Percentiles rank a stretch among this genome's conserved stretches.
phyloP scores from a whole-genome alignment of 1,140 invertebrate species.

The Pectinophora gossypiella region DNA sequence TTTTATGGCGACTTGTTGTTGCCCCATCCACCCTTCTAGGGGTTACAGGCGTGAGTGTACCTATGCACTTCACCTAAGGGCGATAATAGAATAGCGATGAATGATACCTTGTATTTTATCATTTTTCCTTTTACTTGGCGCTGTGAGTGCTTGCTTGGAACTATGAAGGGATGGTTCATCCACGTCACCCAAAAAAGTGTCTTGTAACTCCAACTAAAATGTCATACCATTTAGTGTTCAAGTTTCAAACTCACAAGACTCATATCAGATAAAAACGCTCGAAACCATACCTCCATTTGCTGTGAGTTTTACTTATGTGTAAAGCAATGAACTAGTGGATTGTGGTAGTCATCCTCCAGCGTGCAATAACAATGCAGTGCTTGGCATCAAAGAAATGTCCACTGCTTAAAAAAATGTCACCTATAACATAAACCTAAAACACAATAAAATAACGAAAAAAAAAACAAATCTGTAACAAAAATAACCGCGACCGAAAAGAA shows the following conservation, averaged over 20 bases:
- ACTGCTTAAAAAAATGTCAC: constrained; percentile 23
- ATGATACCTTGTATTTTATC: constrained; percentile 32
- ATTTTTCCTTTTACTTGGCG: constrained; percentile 38
- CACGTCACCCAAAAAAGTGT: constrained; percentile 41
- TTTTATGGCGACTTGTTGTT: too few species aligned
- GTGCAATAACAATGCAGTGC: constrained; percentile 19
- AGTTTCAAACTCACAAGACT: background rate
- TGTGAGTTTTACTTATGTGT: constrained; percentile 9
- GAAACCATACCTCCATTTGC: constrained; percentile 50
- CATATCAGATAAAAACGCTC: background rate
- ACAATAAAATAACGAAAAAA: constrained; percentile 26
- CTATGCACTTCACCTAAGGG: too few species aligned
- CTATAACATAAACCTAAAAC: constrained; percentile 29
- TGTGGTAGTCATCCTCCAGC: constrained; percentile 23
- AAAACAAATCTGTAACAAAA: constrained; percentile 8
- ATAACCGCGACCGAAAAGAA: background rate
- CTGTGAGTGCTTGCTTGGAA: constrained; percentile 29
- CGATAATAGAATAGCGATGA: too few species aligned
- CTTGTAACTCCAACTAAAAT: constrained; percentile 26
- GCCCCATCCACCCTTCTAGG: too few species aligned
- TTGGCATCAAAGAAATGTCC: constrained; percentile 12
- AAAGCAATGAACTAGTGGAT: constrained; percentile 8
- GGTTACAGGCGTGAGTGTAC: too few species aligned
- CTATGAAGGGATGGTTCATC: constrained; percentile 29
- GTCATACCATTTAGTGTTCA: background rate